These are phyloP conservation scores for Hetaerina americana DNA, from an alignment of 1,140 invertebrate species.

Conservation along the genomic window DNA sequence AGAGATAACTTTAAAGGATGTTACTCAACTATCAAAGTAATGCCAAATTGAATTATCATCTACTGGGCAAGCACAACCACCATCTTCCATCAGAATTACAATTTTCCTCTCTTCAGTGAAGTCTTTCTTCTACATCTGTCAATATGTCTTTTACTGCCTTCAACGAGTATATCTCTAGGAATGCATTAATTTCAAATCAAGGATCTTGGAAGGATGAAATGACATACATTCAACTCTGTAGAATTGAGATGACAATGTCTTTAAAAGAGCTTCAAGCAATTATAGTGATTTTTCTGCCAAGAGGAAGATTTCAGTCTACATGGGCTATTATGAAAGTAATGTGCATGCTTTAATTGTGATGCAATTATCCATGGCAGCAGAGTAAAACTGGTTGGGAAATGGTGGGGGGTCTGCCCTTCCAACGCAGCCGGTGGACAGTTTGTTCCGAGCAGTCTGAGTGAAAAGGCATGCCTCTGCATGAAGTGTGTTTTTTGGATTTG, in stretches of 20 bases:
- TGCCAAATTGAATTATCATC: not conserved
- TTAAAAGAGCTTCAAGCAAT: not conserved
- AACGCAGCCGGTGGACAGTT: too few relatives aligned
- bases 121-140: not conserved
- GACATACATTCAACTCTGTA: not conserved
- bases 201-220: not conserved
- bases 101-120: not conserved
- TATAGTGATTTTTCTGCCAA: not conserved
- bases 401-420: too few relatives aligned
- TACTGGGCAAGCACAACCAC: not conserved
- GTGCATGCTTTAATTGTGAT: too few relatives aligned
- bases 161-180: not conserved
- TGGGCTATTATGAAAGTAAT: too few relatives aligned
- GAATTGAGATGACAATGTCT: not conserved
- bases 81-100: not conserved
- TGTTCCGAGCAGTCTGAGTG: too few relatives aligned
- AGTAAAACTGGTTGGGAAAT: too few relatives aligned
- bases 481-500: too few relatives aligned
- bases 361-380: too few relatives aligned
- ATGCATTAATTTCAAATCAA: not conserved
- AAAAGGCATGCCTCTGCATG: too few relatives aligned
- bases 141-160: not conserved
- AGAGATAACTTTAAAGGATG: not conserved
- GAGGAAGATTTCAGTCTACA: not conserved
- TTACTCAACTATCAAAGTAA: not conserved